phyloP scores from a whole-genome alignment of 2,797 vertebrate genomes.

The Malacoraja senta region DNA sequence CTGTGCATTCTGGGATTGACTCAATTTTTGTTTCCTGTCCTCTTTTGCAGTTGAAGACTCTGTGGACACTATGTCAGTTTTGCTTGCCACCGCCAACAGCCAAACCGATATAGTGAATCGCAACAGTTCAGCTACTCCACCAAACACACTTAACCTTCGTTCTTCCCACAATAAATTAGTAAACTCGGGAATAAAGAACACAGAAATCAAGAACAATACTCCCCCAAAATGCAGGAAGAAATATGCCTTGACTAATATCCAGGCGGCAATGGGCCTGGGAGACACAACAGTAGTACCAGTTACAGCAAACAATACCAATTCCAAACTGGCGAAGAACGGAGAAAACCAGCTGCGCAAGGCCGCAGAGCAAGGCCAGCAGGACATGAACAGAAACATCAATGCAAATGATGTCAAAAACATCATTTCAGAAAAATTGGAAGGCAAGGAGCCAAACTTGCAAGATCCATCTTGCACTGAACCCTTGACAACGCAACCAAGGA shows the following conservation, averaged over 20 bases:
- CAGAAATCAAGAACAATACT: constrained; percentile 70
- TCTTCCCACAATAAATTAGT: constrained; percentile 89
- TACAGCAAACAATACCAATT: constrained; percentile 71
- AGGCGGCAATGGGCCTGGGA: constrained; percentile 78
- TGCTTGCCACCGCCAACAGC: constrained; percentile 78
- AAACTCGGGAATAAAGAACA: constrained; percentile 75
- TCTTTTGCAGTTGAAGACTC: constrained; percentile 52
- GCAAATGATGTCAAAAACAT: constrained; percentile 60
- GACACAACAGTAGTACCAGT: constrained; percentile 68
- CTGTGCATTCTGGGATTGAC: not conserved
- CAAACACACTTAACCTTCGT: constrained; percentile 82
- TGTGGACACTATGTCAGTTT: constrained; percentile 72
- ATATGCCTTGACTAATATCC: constrained; percentile 78
- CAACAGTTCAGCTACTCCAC: constrained; percentile 65
- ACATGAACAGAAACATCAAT: constrained; percentile 72
- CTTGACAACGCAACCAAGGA: constrained; percentile 60
- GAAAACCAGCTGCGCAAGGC: constrained; percentile 92
- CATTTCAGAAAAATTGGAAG: constrained; percentile 76
- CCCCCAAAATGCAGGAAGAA: constrained; percentile 86
- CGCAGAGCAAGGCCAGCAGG: constrained; percentile 73
- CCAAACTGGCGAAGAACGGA: constrained; percentile 91
- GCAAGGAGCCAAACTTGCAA: constrained; percentile 62
- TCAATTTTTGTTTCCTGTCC: constrained; percentile 11
- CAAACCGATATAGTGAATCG: constrained; percentile 74
- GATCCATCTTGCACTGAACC: constrained; percentile 62